phyloP scores from a whole-genome alignment of 2,888 invertebrate species.

The Coelinius sp. region DNA sequence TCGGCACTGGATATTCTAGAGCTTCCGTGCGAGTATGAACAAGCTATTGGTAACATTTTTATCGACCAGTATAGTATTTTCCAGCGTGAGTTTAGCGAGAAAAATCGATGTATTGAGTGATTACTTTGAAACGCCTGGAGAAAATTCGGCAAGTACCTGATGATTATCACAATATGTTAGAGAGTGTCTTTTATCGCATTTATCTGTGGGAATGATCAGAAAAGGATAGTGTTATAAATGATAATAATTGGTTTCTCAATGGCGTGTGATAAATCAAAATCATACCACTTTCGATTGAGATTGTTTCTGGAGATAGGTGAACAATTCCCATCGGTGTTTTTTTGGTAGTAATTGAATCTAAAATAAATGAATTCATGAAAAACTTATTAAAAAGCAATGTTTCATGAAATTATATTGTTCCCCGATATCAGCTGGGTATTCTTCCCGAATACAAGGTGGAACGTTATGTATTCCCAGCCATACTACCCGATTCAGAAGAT shows the following conservation, averaged over 20 bases:
- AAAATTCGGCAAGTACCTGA: slow-evolving; percentile 45
- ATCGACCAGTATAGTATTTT: neutral
- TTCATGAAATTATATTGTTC: too few relatives aligned
- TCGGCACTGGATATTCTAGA: neutral
- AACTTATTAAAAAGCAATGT: too few relatives aligned
- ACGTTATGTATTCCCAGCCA: slow-evolving; percentile 54
- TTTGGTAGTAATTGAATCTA: neutral
- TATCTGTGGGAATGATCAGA: neutral
- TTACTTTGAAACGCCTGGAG: slow-evolving; percentile 49
- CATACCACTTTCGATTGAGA: neutral
- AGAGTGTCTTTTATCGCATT: neutral
- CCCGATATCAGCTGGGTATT: slow-evolving; percentile 56
- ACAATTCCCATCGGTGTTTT: neutral
- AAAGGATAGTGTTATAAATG: neutral
- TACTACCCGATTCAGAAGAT: slow-evolving; percentile 45
- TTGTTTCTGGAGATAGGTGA: neutral
- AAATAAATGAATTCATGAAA: too few relatives aligned
- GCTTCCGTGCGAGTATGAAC: neutral
- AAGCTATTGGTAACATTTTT: neutral
- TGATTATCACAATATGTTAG: neutral
- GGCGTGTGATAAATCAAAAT: neutral
- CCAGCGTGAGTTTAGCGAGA: neutral
- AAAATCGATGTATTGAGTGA: slow-evolving; percentile 36
- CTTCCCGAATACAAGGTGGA: slow-evolving; percentile 58
- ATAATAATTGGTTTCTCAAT: neutral